Percentiles rank a stretch among this genome's conserved stretches.
phyloP scores from a whole-genome alignment of 2,888 invertebrate genomes.

The Laothoe populi region DNA sequence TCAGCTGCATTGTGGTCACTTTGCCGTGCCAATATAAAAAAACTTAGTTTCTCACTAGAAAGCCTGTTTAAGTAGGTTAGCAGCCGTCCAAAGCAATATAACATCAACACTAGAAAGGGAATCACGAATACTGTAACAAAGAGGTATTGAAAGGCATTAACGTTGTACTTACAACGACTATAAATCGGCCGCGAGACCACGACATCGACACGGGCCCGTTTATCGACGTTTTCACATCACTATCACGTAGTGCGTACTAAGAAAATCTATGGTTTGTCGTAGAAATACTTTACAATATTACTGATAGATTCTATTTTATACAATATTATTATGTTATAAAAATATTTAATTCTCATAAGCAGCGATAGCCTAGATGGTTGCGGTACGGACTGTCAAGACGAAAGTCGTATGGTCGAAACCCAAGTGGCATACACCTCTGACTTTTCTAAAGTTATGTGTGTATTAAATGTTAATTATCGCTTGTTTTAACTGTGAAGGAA shows the following conservation, averaged over 20 bases:
- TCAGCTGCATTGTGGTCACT: too few species aligned
- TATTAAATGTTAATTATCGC: too few species aligned
- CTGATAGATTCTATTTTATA: too few species aligned
- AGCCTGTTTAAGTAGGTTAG: not conserved
- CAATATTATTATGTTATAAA: too few species aligned
- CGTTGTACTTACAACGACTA: slow-evolving; percentile 38
- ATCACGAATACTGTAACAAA: not conserved
- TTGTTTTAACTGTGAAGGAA: too few species aligned
- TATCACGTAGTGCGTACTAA: slow-evolving; percentile 27
- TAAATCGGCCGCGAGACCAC: slow-evolving; percentile 43
- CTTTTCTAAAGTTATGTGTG: too few species aligned
- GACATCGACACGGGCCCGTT: slow-evolving; percentile 39
- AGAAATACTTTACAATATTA: not conserved
- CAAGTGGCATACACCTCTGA: too few species aligned
- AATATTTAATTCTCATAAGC: too few species aligned
- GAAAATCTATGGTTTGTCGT: not conserved
- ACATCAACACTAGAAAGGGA: not conserved
- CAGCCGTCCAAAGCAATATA: not conserved
- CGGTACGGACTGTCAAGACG: too few species aligned
- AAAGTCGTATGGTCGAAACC: too few species aligned
- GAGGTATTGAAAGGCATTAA: not conserved
- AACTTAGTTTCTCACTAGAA: not conserved
- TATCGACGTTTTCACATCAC: slow-evolving; percentile 56
- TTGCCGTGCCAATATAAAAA: not conserved
- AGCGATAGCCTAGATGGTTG: too few species aligned